Conservation (phyloP, 2,797 vertebrate genomes). For the Emys orbicularis region DNA sequence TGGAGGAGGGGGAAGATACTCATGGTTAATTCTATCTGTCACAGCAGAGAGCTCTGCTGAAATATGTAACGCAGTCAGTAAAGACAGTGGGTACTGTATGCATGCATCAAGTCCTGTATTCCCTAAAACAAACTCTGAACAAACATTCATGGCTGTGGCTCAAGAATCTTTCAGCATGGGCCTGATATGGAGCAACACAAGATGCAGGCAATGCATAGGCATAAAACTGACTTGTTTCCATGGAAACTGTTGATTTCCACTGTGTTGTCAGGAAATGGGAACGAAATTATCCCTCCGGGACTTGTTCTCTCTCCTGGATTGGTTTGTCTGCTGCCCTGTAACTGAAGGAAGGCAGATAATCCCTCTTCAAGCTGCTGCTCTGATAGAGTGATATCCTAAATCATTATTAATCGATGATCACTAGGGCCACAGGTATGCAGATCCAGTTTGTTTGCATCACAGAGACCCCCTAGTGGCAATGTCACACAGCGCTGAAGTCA, state of each 20-base stretch:
- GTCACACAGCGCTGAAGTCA: not conserved
- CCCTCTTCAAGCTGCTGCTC: constrained; percentile 27
- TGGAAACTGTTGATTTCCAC: constrained; percentile 77
- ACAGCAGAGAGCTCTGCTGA: not conserved
- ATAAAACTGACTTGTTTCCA: constrained; percentile 77
- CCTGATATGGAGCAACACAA: constrained; percentile 35
- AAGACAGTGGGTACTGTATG: not conserved
- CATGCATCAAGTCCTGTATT: not conserved
- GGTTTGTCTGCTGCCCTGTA: constrained; percentile 49
- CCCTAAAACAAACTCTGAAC: constrained; percentile 29
- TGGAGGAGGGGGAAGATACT: constrained; percentile 72
- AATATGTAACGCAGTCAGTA: not conserved
- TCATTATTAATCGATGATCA: not conserved
- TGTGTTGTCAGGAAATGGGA: constrained; percentile 60
- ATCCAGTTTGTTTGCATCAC: not conserved
- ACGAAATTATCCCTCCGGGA: constrained; percentile 46
- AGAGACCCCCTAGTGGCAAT: not conserved
- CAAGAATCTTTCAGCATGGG: not conserved
- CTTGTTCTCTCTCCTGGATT: constrained; percentile 15
- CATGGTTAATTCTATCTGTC: constrained; percentile 78
- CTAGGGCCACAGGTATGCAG: not conserved
- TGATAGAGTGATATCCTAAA: constrained; percentile 47
- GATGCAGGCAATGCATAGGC: constrained; percentile 45
- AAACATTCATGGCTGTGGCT: not conserved
- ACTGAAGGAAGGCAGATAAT: constrained; percentile 6